Percentiles rank a stretch among this genome's conserved stretches.
These are phyloP conservation scores for Amniataba percoides DNA, from an alignment of 2,797 vertebrate genomes.

Conservation along the genomic window DNA sequence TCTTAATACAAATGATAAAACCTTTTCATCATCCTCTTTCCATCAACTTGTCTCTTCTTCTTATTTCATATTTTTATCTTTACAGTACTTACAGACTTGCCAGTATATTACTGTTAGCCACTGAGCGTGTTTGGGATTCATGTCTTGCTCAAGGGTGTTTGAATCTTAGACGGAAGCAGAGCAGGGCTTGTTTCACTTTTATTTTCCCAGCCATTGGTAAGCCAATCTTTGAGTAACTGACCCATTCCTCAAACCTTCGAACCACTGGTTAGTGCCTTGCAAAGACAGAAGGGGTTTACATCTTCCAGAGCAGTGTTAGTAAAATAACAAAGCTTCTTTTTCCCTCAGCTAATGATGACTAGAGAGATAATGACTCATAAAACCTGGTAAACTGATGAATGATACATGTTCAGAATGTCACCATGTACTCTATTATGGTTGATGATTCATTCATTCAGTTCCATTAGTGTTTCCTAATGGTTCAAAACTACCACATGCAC, in stretches of 20 bases:
- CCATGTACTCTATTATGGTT: conserved; percentile 2
- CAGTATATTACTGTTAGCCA: conserved; percentile 30
- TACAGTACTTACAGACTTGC: conserved; percentile 16
- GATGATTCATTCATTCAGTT: conserved; percentile 27
- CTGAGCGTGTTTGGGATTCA: conserved; percentile 22
- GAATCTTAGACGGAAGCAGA: conserved; percentile 13
- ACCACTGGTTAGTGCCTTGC: background rate
- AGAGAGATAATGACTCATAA: conserved; percentile 20
- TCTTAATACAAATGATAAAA: conserved; percentile 66
- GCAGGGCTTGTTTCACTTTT: conserved; percentile 31
- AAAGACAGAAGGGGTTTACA: conserved; percentile 17
- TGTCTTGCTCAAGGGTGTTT: conserved; percentile 36
- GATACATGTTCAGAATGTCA: conserved; percentile 10
- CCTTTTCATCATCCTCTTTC: conserved; percentile 64
- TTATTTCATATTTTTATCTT: conserved; percentile 40
- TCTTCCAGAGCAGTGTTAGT: background rate
- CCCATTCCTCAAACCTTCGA: conserved; percentile 21
- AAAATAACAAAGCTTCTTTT: conserved; percentile 30
- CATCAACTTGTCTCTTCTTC: conserved; percentile 39
- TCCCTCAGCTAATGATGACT: conserved; percentile 4
- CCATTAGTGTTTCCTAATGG: conserved; percentile 9
- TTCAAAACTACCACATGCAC: conserved; percentile 14
- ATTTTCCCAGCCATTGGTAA: conserved; percentile 5
- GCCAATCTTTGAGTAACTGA: conserved; percentile 3
- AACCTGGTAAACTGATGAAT: conserved; percentile 28